Base-by-base conservation (phyloP, 2,113 vertebrate species). In the Brachyhypopomus gauderio region DNA sequence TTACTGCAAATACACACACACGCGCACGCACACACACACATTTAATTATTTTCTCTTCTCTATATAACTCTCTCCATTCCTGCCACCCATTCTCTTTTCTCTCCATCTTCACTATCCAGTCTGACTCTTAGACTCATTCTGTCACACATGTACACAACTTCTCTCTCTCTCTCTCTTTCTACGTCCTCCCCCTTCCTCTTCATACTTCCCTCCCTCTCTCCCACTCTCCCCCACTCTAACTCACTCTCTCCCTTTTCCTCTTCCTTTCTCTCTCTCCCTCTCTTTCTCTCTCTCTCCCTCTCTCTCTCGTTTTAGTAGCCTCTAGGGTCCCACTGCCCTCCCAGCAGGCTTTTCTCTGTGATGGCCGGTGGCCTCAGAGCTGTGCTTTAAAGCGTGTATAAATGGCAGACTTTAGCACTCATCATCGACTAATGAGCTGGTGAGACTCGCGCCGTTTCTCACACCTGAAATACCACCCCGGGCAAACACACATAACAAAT, bases 191-290 rank as follows among this genome's bases (percentile, higher is more conserved):
- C 58, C 79, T 63, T 76, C 80, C 77, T 82, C 77, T 59, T 62
- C 45, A 66, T 80, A 74, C 73, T 77, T 82, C 77, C 80, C 79
- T 59, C 67, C 25, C 20, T 4, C 58, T 48, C 23, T 20, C 38
- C 34, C 27, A 58, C 27, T 19, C 48, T 41, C 36, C 55, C 45
- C 30, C 69, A 58, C 52, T 48, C 58, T 80, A 27, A 6, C 30
- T 62, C 25, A 23, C 41, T 25, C 27, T 7, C 2, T 14, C 63
- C 45, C 64, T 80, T 74, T 74, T 48, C 23, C 12, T 63, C 64
- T 80, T 74, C 66, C 78, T 82, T 77, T 82, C 79, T 59, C 67
- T 48, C 20, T 4, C 58, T 48, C 23, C 14, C 38, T 48, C 27
- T 67, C 27, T 19, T 38, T 41, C 36, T 64, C 45, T 52, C 69